These are phyloP conservation scores for Orycteropus afer DNA, from an alignment of 2,113 vertebrate genomes.

Conservation along the genomic window DNA sequence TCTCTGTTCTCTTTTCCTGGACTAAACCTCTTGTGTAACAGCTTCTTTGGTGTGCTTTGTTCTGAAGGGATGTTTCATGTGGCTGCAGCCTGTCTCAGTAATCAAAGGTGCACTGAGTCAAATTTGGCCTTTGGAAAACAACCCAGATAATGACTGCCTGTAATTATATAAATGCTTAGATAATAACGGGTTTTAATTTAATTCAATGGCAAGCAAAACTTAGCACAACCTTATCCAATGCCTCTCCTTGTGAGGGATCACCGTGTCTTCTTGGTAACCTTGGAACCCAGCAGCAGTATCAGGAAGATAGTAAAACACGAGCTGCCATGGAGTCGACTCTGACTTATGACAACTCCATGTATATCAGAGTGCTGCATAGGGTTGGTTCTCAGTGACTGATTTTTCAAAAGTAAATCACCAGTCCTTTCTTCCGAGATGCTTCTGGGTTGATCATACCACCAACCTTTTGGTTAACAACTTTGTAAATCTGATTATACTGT, in stretches of 20 bases:
- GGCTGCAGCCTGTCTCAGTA: not conserved
- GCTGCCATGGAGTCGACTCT: not conserved
- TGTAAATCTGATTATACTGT: not conserved
- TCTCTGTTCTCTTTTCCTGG: slow-evolving; percentile 7
- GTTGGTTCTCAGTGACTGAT: not conserved
- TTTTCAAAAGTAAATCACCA: not conserved
- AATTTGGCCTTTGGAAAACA: slow-evolving; percentile 62
- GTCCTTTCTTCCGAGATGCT: not conserved
- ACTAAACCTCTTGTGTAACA: slow-evolving; percentile 14
- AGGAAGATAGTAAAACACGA: not conserved
- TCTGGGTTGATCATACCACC: not conserved
- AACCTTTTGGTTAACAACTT: not conserved
- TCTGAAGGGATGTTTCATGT: slow-evolving; percentile 19
- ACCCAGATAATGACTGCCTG: slow-evolving; percentile 52
- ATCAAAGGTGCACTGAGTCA: slow-evolving; percentile 39
- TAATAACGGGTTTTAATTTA: slow-evolving; percentile 60
- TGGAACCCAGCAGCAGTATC: not conserved
- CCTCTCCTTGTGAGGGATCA: not conserved
- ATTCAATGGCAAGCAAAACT: slow-evolving; percentile 41
- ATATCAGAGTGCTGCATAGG: not conserved
- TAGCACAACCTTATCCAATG: not conserved
- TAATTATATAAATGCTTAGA: slow-evolving; percentile 61
- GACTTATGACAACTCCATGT: not conserved
- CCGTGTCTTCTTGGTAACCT: not conserved
- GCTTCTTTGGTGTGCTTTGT: slow-evolving; percentile 43